These are phyloP conservation scores for Stenoptilia bipunctidactyla DNA, from an alignment of 2,888 invertebrate species.

Conservation along the genomic window DNA sequence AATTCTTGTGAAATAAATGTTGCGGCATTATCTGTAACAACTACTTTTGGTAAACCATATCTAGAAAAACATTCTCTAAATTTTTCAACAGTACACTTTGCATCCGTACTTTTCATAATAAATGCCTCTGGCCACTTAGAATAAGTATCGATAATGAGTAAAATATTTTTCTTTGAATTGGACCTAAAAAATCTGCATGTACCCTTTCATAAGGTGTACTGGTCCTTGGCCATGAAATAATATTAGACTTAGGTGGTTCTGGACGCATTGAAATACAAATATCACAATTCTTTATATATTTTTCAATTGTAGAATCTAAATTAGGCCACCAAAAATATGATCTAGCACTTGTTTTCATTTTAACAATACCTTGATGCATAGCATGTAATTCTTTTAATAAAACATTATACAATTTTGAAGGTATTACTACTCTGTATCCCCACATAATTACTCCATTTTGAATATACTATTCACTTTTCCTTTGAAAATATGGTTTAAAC, in stretches of 20 bases:
- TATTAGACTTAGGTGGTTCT: constrained; percentile 2
- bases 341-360: constrained; percentile 9
- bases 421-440: constrained; percentile 7
- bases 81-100: constrained; percentile 3
- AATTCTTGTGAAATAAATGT: background rate
- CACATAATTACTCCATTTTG: constrained; percentile 10
- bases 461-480: constrained; percentile 10
- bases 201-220: constrained; percentile 4
- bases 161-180: constrained; percentile 1
- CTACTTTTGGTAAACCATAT: constrained; percentile 2
- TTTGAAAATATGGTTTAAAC: constrained; percentile 7
- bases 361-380: constrained; percentile 7
- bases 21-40: constrained; percentile 3
- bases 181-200: constrained; percentile 7
- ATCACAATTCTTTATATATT: constrained; percentile 6
- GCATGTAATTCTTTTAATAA: constrained; percentile 6
- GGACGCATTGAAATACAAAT: constrained; percentile 4
- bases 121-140: constrained; percentile 11
- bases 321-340: constrained; percentile 11
- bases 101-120: constrained; percentile 5
- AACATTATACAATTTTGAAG: background rate
- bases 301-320: constrained; percentile 7
- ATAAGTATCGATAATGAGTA: constrained; percentile 8
- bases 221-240: constrained; percentile 4
- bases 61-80: constrained; percentile 1